Conservation (phyloP, 2,113 vertebrate genomes). For the Gallinago media region DNA sequence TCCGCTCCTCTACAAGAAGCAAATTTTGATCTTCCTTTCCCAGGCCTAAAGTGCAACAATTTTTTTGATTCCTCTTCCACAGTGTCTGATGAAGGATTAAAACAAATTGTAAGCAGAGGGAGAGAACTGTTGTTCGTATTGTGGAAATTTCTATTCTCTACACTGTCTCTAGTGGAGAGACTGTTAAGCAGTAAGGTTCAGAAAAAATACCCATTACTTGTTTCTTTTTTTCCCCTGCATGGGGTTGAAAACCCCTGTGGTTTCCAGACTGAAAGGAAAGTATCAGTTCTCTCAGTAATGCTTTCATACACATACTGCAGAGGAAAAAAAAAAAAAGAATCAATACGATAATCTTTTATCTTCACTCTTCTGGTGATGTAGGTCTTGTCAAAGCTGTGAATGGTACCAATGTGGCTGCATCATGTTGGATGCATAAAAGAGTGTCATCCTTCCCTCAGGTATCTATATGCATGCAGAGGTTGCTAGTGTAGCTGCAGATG, state of each 20-base stretch:
- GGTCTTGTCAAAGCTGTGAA: background rate
- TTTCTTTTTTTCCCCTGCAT: background rate
- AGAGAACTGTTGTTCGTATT: background rate
- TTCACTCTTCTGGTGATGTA: background rate
- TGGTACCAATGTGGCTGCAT: background rate
- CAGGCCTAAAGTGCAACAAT: background rate
- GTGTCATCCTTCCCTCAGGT: background rate
- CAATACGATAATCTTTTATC: background rate
- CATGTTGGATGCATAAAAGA: background rate
- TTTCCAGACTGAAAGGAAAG: constrained; percentile 20
- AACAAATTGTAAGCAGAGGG: background rate
- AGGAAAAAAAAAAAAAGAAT: background rate
- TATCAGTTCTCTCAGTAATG: background rate
- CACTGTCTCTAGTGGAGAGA: background rate
- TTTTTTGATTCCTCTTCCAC: background rate
- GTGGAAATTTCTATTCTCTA: constrained; percentile 28
- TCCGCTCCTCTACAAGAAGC: background rate
- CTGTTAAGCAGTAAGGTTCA: background rate
- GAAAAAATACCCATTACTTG: background rate
- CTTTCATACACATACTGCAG: background rate
- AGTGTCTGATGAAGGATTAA: background rate
- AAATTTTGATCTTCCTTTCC: background rate
- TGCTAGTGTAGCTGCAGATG: background rate
- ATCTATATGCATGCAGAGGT: background rate
- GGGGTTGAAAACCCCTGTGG: constrained; percentile 10